These are phyloP conservation scores for Prionailurus viverrinus DNA, from an alignment of 2,113 vertebrate genomes.

Conservation along the genomic window DNA sequence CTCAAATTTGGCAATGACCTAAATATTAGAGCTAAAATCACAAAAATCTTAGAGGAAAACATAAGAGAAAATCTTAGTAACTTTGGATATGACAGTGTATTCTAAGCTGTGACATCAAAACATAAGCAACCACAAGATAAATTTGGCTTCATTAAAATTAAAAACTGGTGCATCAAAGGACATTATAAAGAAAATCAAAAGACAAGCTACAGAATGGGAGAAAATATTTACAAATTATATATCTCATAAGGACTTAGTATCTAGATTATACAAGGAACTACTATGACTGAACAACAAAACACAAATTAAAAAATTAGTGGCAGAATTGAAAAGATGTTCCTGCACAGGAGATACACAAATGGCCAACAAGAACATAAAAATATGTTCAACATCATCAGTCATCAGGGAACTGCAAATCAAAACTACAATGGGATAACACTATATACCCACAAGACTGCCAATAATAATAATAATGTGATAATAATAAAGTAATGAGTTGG, in stretches of 20 bases:
- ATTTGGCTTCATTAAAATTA: neutral
- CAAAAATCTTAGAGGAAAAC: neutral
- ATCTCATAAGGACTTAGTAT: neutral
- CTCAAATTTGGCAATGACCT: neutral
- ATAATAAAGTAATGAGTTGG: neutral
- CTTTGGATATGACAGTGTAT: neutral
- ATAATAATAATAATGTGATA: neutral
- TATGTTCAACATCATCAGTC: neutral
- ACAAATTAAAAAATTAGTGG: neutral
- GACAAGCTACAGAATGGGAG: neutral
- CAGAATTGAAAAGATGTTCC: neutral
- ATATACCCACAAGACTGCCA: too few relatives aligned
- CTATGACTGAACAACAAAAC: neutral
- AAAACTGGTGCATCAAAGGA: neutral
- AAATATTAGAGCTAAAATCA: neutral
- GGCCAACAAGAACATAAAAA: neutral
- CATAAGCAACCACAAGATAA: neutral
- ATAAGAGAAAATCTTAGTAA: neutral
- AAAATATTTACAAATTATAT: neutral
- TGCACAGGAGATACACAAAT: neutral
- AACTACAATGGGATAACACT: neutral
- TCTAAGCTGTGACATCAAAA: neutral
- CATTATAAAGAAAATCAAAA: neutral
- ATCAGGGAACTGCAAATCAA: neutral
- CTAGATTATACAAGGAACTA: neutral